Evolutionary conservation across 2,113 vertebrate species (phyloP).

Genomic region (Pongo pygmaeus): DNA sequence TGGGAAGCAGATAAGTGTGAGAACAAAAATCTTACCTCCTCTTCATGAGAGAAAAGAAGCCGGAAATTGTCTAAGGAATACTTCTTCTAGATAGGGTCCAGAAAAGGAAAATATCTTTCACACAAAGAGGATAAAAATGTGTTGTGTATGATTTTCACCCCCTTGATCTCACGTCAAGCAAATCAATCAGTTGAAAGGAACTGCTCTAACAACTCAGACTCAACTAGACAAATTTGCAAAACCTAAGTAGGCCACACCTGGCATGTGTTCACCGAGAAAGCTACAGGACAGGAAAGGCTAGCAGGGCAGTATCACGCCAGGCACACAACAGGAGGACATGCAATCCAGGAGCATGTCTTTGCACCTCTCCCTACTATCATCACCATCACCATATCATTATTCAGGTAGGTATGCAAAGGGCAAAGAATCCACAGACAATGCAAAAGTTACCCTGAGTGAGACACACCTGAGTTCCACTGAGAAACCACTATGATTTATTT

Average conservation of each 20-base stretch:
- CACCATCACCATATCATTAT: background rate
- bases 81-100: background rate
- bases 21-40: background rate
- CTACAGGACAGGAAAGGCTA: background rate
- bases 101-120: background rate
- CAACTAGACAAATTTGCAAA: background rate
- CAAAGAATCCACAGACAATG: background rate
- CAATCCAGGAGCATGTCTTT: background rate
- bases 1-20: background rate
- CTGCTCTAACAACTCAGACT: background rate
- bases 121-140: background rate
- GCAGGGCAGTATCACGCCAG: background rate
- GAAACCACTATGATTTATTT: background rate
- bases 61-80: background rate
- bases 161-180: background rate
- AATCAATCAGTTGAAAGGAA: slow-evolving; percentile 8
- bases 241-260: background rate
- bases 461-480: background rate
- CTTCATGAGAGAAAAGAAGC: background rate
- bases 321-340: background rate
- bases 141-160: background rate
- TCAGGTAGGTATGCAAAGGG: background rate
- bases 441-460: background rate
- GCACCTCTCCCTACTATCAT: background rate
- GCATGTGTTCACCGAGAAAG: background rate